These are phyloP conservation scores for Emydoidea blandingii DNA, from an alignment of 2,797 vertebrate genomes.

Conservation along the genomic window DNA sequence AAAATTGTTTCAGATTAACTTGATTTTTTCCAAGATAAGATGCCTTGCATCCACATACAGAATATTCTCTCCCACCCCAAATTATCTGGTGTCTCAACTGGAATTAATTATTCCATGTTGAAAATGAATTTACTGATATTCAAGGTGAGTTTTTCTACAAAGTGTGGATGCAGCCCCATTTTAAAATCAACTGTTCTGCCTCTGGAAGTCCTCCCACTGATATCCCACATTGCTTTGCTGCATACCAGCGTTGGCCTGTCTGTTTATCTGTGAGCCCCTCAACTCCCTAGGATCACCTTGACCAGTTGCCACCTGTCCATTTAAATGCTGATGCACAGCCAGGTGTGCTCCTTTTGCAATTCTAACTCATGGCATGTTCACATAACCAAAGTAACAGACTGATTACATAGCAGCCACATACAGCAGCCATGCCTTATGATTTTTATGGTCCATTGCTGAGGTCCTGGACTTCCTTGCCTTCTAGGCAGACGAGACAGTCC, in stretches of 20 bases:
- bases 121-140: neutral
- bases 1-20: neutral
- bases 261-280: neutral
- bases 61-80: neutral
- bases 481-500: neutral
- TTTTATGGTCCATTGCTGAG: neutral
- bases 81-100: neutral
- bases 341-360: neutral
- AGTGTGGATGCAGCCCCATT: neutral
- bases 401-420: neutral
- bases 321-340: neutral
- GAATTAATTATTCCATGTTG: neutral
- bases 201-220: neutral
- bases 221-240: neutral
- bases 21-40: too few relatives aligned
- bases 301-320: neutral
- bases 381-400: neutral
- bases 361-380: neutral
- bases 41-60: too few relatives aligned
- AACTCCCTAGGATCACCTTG: neutral
- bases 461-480: neutral
- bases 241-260: neutral
- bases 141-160: neutral
- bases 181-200: neutral
- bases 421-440: neutral